Percentiles rank a stretch among this genome's conserved stretches.
Conservation (phyloP, 2,797 vertebrate species). For the Pristis pectinata region DNA sequence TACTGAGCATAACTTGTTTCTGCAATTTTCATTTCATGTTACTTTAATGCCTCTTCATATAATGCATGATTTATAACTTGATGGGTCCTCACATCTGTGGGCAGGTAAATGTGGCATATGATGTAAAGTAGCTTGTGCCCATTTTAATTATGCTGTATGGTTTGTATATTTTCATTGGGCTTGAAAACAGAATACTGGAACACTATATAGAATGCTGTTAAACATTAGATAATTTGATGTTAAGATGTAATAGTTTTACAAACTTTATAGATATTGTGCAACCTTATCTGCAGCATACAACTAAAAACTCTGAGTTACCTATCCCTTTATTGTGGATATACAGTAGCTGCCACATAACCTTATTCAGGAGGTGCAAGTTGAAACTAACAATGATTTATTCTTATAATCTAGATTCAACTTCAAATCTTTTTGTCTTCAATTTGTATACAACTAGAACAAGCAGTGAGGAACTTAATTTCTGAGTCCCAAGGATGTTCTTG, state of each 20-base stretch:
- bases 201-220: not conserved
- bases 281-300: too few relatives aligned
- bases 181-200: not conserved
- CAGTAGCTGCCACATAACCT: not conserved
- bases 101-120: not conserved
- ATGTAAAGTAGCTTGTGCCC: not conserved
- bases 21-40: not conserved
- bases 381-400: not conserved
- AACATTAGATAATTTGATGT: not conserved
- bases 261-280: too few relatives aligned
- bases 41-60: not conserved
- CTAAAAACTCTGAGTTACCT: too few relatives aligned
- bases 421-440: not conserved
- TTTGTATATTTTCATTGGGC: not conserved
- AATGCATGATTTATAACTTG: not conserved
- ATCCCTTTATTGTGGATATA: not conserved
- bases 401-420: not conserved
- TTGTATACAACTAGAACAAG: not conserved
- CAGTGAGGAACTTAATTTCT: not conserved
- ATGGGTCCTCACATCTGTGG: too few relatives aligned
- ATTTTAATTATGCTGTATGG: not conserved
- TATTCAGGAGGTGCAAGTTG: not conserved
- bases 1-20: not conserved
- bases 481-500: not conserved
- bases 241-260: not conserved